Evolutionary conservation across 1,140 invertebrate genomes (phyloP), one percentile per base, ranked within the genome.

Genomic region (Apolygus lucorum): DNA sequence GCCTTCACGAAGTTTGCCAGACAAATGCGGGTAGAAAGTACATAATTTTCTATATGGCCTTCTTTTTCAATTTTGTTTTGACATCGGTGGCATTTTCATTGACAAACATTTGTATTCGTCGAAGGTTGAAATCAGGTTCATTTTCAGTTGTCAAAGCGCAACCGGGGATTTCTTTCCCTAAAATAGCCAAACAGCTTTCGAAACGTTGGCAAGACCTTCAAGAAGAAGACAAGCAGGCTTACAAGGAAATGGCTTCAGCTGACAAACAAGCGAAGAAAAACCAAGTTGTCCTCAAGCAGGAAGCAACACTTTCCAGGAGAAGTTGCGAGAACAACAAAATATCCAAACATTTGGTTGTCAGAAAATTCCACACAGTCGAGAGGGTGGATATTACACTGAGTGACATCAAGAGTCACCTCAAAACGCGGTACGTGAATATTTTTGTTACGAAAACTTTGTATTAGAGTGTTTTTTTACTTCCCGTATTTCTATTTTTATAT

Each of bases 201-300:
- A 67, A 75, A 34, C 70, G 73, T 13, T 83, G 82, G 82, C 77
- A 78, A 64, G 49, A 77, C 27, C 72, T 82, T 49, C 74, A 77
- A 0, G 72, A 77, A 1, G 78, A 81, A 63, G 78, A 82, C 70
- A 80, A 79, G 68, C 77, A 78, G 49, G 77, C 76, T 74, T 83
- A 81, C 70, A 75, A 78, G 70, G 77, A 79, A 69, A 62, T 78
- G 14, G 78, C 76, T 14, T 52, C 70, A 67, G 1, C 0, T 27
- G 63, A 66, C 17, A 70, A 69, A 69, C 8, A 67, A 65, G 34
- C 68, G 42, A 72, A 76, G 72, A 72, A 52, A 21, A n/a, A 52
- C 62, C 27, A 74, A 1, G 14, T 54, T 24, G 2, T 24, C 52
- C 1, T 4, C 22, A 42, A 63, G 42, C 28, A 71, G 52, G 65